A percentile compares a stretch with the other conserved stretches of the same genome.
Evolutionary conservation across 2,797 vertebrate genomes (phyloP).

Genomic region (Synaphobranchus kaupii): DNA sequence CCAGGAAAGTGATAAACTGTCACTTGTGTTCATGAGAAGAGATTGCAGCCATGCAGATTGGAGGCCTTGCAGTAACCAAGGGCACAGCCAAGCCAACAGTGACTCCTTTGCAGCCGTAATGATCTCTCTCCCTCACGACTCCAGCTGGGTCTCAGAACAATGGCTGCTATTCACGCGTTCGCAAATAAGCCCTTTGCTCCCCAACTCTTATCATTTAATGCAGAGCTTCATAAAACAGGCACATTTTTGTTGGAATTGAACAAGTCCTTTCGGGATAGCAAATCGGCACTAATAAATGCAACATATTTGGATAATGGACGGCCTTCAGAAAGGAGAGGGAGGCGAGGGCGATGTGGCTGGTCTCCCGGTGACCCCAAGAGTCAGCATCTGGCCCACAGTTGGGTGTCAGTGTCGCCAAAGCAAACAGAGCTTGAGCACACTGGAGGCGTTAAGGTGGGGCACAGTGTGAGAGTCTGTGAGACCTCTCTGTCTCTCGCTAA

Average conservation of each 20-base stretch:
- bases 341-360: constrained; percentile 21
- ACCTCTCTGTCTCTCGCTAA: background rate
- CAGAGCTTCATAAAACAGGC: constrained; percentile 19
- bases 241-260: constrained; percentile 18
- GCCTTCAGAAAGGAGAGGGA: constrained; percentile 14
- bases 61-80: background rate
- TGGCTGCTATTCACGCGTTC: constrained; percentile 20
- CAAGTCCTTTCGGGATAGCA: constrained; percentile 15
- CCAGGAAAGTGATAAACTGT: background rate
- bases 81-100: background rate
- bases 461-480: background rate
- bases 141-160: constrained; percentile 25
- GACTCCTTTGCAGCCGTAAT: background rate
- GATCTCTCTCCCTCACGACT: background rate
- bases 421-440: constrained; percentile 30
- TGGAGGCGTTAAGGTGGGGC: background rate
- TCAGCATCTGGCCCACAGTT: constrained; percentile 44
- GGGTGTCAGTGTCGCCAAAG: constrained; percentile 36
- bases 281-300: constrained; percentile 26
- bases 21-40: background rate
- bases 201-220: constrained; percentile 14
- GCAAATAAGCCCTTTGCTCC: background rate
- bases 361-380: constrained; percentile 42
- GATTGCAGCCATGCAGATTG: background rate
- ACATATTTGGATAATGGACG: constrained; percentile 32